Base-by-base conservation (phyloP, 2,113 vertebrate genomes). In the Halcyon senegalensis region DNA sequence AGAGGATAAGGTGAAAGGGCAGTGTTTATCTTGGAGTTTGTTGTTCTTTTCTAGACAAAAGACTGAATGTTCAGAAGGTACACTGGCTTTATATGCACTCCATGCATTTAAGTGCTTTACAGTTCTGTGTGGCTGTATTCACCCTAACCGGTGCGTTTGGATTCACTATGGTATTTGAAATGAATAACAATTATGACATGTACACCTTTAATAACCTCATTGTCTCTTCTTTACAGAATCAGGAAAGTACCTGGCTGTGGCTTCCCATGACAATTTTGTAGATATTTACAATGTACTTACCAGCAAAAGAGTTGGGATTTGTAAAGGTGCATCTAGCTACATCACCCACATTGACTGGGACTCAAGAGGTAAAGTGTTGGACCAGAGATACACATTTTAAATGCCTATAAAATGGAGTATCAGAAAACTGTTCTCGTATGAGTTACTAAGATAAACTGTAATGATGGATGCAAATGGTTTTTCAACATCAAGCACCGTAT, bases 291-390 rank as follows among this genome's bases (percentile, higher is more conserved):
- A 99, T 9, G 99, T 99, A 6, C 98, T 99, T 60, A 99, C 98
- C 84, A 99, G 99, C 97, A 99, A 99, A 97, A 98, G 99, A 87
- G 99, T 99, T 21, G 99, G 99, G 51, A 99, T 99, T 97, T 99
- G 99, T 95, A 99, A 99, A 98, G 99, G 99, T 62, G 99, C 99
- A 7, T 98, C 99, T 20, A 99, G 99, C 96, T 99, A 98, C 93
- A 98, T 99, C 97, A 99, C 99, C 5, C 99, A 99, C 96, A 98
- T 99, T 35, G 99, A 99, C 98, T 99, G 99, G 99, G 99, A 99
- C 96, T 97, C 98, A 17, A 98, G 99, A 98, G 99, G 99, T 99
- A 98, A 96, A 58, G 83, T 69, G 25, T 31, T 70, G 94, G 76
- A 67, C 72, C 72, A 87, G 35, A 73, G 35, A 19, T 25, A 37